These are phyloP conservation scores for Sorex fumeus DNA, from an alignment of 2,113 vertebrate species.

Conservation along the genomic window DNA sequence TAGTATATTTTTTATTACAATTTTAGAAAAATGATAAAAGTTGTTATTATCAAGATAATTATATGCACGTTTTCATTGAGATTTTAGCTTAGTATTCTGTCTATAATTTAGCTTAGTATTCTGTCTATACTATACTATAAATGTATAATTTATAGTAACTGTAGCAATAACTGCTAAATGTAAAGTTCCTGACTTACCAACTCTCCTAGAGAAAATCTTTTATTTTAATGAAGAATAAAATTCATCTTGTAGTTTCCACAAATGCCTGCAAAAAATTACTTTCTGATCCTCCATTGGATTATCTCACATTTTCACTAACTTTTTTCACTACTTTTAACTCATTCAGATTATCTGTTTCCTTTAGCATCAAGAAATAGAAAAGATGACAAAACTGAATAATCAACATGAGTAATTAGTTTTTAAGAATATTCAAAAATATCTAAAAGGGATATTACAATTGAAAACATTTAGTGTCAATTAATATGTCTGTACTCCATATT, in stretches of 20 bases:
- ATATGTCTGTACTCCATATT: not conserved
- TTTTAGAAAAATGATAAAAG: slow-evolving; percentile 18
- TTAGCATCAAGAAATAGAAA: slow-evolving; percentile 15
- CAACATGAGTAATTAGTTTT: not conserved
- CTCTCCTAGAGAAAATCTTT: not conserved
- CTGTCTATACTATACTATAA: too few relatives aligned
- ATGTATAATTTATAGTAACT: not conserved
- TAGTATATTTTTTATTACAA: not conserved
- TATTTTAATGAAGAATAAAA: slow-evolving; percentile 31
- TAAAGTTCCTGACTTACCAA: not conserved
- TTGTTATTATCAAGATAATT: not conserved
- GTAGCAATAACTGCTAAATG: not conserved
- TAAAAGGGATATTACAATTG: not conserved
- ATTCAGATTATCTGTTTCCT: slow-evolving; percentile 26
- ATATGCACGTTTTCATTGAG: not conserved
- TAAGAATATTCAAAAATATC: slow-evolving; percentile 35
- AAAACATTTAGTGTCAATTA: not conserved
- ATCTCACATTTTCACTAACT: not conserved
- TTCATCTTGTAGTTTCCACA: not conserved
- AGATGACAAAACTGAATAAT: slow-evolving; percentile 44
- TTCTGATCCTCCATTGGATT: not conserved
- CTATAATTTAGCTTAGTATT: slow-evolving; percentile 17
- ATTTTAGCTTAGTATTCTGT: slow-evolving; percentile 6
- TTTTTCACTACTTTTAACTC: not conserved
- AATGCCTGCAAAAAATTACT: not conserved